Conservation (phyloP, 2,113 vertebrate genomes). For the Aramus guarauna region DNA sequence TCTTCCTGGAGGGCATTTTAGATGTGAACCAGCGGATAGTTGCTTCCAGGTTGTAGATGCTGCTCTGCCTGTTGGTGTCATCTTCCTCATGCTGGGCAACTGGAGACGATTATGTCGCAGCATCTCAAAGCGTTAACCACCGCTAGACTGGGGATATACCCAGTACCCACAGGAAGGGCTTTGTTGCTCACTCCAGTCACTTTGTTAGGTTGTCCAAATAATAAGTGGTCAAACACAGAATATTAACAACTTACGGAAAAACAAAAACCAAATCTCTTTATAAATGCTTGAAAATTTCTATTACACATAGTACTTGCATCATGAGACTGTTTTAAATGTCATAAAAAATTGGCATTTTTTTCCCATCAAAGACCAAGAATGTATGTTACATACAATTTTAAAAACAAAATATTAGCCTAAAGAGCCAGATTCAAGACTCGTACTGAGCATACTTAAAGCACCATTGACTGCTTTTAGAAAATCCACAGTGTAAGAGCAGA, state of each 20-base stretch:
- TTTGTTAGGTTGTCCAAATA: background rate
- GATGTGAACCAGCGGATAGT: background rate
- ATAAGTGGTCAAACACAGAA: background rate
- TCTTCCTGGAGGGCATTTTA: background rate
- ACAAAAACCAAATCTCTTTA: background rate
- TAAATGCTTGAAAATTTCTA: background rate
- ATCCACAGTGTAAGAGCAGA: background rate
- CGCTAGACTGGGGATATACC: rapidly evolving
- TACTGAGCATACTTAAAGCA: background rate
- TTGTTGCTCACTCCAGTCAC: background rate
- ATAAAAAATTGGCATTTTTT: background rate
- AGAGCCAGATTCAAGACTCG: background rate
- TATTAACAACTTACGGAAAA: background rate
- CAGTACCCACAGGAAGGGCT: background rate
- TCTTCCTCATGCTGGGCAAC: background rate
- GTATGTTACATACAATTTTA: background rate
- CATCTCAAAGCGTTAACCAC: background rate
- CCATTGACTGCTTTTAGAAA: background rate
- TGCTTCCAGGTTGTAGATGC: background rate
- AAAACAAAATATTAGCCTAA: background rate
- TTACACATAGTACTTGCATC: background rate
- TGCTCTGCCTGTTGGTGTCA: background rate
- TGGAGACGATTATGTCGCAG: background rate
- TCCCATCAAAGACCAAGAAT: background rate
- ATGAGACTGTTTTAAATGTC: background rate